Percentiles rank a stretch among this genome's conserved stretches.
Conservation (phyloP, 2,888 invertebrate species). For the Drosophila basisetae region DNA sequence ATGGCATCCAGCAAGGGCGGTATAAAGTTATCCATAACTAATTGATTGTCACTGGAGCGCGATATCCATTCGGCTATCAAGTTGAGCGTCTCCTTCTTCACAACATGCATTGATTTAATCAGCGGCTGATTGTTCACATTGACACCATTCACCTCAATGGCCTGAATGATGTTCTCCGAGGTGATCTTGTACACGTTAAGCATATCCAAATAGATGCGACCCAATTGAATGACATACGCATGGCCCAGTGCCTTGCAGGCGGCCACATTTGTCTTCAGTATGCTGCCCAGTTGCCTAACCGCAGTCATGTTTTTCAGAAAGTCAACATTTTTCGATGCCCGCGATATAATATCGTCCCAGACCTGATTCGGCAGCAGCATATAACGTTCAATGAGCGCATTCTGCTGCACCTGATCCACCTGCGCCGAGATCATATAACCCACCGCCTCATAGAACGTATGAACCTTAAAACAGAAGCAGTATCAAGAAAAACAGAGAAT, state of each 20-base stretch:
- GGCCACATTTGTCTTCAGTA: conserved; percentile 99
- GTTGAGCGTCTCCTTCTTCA: conserved; percentile 99
- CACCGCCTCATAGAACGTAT: conserved; percentile 99
- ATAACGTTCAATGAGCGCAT: conserved; percentile 97
- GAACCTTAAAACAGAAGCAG: conserved; percentile 84
- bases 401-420: conserved; percentile 95
- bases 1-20: conserved; percentile 98
- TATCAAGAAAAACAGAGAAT: background rate
- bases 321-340: conserved; percentile 98
- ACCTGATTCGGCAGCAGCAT: conserved; percentile 98
- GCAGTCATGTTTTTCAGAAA: conserved; percentile 98
- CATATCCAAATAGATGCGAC: conserved; percentile 99
- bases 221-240: conserved; percentile 97
- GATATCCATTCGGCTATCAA: conserved; percentile 98
- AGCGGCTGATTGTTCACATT: conserved; percentile 98
- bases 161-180: conserved; percentile 97
- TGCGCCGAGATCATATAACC: conserved; percentile 99
- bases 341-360: conserved; percentile 99
- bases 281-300: conserved; percentile 98
- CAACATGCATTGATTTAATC: conserved; percentile 98
- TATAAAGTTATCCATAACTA: conserved; percentile 98
- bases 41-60: conserved; percentile 94
- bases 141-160: conserved; percentile 97
- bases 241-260: conserved; percentile 99
- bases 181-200: conserved; percentile 99